Base-by-base conservation (phyloP, 2,888 invertebrate genomes). In the Drosophila barbarae region DNA sequence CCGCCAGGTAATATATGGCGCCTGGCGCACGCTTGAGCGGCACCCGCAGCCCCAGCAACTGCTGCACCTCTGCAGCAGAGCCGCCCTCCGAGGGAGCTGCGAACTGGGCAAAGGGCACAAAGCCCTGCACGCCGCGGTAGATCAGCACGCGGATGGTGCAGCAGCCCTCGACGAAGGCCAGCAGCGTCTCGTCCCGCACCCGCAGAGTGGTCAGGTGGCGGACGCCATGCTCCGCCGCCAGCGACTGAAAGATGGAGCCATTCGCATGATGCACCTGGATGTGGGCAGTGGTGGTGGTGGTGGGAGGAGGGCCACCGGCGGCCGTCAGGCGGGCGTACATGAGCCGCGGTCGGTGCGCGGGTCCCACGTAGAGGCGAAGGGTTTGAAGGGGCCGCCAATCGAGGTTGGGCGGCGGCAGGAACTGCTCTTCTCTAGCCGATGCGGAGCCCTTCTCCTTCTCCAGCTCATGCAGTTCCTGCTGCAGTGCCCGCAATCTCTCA, bases 201-300 rank as follows among this genome's bases (percentile, higher is more conserved):
- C 88, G 84, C 15, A 89, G 5, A 0, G 85, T 64, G 1, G 81
- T 77, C 28, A 93, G 82, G 3, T 90, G 90, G 15, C 90, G 89
- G 5, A 93, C 92, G 4, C 89, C 90, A 6, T 87, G 87, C 55
- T 71, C 56, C 0, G 90, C 88, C 6, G 87, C 74, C 54, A 93
- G 88, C 50, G 90, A 90, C 72, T 93, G 92, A 69, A 91, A 90
- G 18, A 92, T 73, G 47, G 88, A 89, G 3, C 90, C 91, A 13
- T 84, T 85, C 7, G 86, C 72, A 2, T 89, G 83, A 76, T 91
- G 89, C 68, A 90, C 87, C 73, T 90, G 79, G 7, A 81, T 67
- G 49, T 72, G 68, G 21, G 84, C 78, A 10, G 80, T 77, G 7
- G 91, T 84, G 10, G 83, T 76, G 9, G 80, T 77, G 7, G 91